Evolutionary conservation across 2,797 vertebrate genomes (phyloP).

Genomic region (Lepidocolaptes lacrymiger): DNA sequence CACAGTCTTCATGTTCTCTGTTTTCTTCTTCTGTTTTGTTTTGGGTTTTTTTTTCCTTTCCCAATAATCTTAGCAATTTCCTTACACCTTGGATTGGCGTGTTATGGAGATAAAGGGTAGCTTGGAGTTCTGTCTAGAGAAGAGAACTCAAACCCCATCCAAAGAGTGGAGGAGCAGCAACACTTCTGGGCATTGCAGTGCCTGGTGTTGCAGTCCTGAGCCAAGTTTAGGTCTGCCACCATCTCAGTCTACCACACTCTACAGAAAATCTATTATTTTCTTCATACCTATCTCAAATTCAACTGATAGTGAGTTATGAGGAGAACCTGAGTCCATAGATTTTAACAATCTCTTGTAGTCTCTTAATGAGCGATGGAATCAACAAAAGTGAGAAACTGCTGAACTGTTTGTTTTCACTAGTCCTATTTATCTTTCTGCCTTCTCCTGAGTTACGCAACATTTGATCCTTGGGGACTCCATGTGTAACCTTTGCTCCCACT

Average conservation of each 20-base stretch:
- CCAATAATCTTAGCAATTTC: background rate
- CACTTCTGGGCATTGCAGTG: background rate
- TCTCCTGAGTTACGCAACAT: background rate
- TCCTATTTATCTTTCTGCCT: background rate
- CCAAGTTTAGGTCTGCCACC: background rate
- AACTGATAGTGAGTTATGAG: background rate
- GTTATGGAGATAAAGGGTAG: background rate
- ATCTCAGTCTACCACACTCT: background rate
- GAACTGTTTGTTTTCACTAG: background rate
- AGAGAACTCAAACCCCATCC: background rate
- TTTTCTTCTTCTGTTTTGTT: background rate
- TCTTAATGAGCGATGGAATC: background rate
- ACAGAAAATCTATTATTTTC: background rate
- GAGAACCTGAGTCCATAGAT: background rate
- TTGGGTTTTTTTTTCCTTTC: background rate
- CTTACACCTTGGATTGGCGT: background rate
- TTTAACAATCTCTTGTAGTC: background rate
- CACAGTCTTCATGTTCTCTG: accelerated
- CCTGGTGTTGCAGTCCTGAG: background rate
- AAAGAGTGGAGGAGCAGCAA: background rate
- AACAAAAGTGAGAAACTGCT: background rate
- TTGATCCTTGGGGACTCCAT: background rate
- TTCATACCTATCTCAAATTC: background rate
- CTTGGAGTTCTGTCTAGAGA: background rate
- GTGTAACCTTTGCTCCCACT: background rate